Evolutionary conservation across 1,140 invertebrate species (phyloP).

Genomic region (Bombus superbus): DNA sequence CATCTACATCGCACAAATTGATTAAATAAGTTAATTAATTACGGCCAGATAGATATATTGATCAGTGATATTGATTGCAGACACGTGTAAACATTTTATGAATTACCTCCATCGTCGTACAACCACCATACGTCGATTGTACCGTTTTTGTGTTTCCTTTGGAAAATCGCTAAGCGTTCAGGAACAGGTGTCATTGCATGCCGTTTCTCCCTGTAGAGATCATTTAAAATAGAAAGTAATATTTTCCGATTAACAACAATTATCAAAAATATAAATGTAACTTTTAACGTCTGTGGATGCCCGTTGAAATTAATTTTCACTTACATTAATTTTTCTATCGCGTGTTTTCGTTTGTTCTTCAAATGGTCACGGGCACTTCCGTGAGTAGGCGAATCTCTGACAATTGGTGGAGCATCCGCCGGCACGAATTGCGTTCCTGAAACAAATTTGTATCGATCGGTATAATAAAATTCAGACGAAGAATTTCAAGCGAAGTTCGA

Average conservation of each 20-base stretch:
- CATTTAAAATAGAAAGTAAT: neutral
- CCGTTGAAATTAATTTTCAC: neutral
- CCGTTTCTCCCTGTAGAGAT: conserved; percentile 66
- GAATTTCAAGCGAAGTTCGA: neutral
- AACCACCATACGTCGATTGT: conserved; percentile 98
- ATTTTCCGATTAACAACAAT: neutral
- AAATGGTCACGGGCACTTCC: conserved; percentile 75
- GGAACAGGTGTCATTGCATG: conserved; percentile 73
- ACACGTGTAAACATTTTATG: conserved; percentile 37
- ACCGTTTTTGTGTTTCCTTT: conserved; percentile 86
- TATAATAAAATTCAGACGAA: neutral
- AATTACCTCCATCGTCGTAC: conserved; percentile 95
- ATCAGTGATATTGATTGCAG: neutral
- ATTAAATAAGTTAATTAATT: neutral
- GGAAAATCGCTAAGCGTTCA: conserved; percentile 87
- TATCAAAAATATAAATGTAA: too few species aligned
- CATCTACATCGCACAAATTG: neutral
- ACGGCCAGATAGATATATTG: too few species aligned
- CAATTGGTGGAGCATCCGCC: conserved; percentile 60
- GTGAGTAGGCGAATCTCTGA: conserved; percentile 74
- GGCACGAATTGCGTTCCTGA: conserved; percentile 73
- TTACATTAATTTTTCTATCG: conserved; percentile 78
- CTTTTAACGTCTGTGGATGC: too few species aligned
- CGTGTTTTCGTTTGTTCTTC: conserved; percentile 77
- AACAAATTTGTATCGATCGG: neutral